Base-by-base conservation (phyloP, 2,113 vertebrate genomes). In the Miniopterus natalensis region DNA sequence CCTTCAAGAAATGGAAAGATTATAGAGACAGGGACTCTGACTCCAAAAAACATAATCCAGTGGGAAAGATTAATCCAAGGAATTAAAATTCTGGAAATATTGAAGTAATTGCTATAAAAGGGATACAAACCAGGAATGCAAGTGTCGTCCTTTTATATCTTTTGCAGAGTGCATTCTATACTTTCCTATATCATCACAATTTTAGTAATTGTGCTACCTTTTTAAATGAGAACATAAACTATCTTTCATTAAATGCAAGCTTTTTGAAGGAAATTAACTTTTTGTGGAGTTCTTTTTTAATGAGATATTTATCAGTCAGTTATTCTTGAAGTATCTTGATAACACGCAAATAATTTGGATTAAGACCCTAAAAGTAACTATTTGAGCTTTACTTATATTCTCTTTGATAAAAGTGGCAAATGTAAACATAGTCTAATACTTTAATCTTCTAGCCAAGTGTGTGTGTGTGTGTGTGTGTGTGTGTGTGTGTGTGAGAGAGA, bases 321-420 rank as follows among this genome's bases (percentile, higher is more conserved):
- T 90, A 85, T 15, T 88, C 31, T 74, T 92, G 59, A 92, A 42
- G 61, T 21, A 66, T 84, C 36, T 92, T 77, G n/a, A 59, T 36
- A 80, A 73, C 12, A 78, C 29, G 75, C 21, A 47, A 42, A 79
- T 45, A 55, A 92, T 53, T 96, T 90, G 70, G 71, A 84, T 90
- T 49, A 92, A 90, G 78, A 47, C 18, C 4, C 85, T 84, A 77
- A 84, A 75, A 68, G 57, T 71, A 75, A 94, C 5, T 21, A 63
- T n/a, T 36, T 40, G 53, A 87, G 42, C 51, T 66, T 49, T 14
- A 42, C 53, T 45, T 80, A 65, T 27, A 29, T 5, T 59, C 85
- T 92, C 93, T 87, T 49, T 77, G 36, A 80, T 84, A 88, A 89
- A 96, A 89, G n/a, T 93, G 63, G 78, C 40, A 88, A 68, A 88